Evolutionary conservation across 2,113 vertebrate species (phyloP), one percentile per base, ranked within the genome.

Genomic region (Tretioscincus oriximinensis): DNA sequence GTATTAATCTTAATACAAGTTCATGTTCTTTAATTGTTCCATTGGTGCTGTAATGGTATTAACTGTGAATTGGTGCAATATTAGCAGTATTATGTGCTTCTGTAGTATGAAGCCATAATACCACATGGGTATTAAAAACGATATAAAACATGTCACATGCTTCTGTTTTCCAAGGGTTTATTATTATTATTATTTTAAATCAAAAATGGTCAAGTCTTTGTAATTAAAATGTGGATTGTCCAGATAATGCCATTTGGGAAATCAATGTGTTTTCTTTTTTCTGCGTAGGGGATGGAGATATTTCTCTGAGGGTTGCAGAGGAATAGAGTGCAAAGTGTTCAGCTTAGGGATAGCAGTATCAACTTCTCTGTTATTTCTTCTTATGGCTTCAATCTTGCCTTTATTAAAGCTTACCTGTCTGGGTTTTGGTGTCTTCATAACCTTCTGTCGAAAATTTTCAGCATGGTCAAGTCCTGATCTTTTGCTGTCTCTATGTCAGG

Each of bases 1-100:
- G 86, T 93, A 95, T 96, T 95, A 94, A 96, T 95, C 94, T 94
- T 93, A 91, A 91, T 90, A 91, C 90, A 84, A 92, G 90, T 93
- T 92, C 92, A 86, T 88, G 88, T 88, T 84, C 87, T 49, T 64
- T 90, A 93, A 92, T 89, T 91, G 93, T 90, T 94, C 91, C 92
- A 94, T 93, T 95, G 92, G 92, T 87, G 81, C 88, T 93, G 84
- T 95, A 93, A 95, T 93, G 89, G 84, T 87, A 93, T 95, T 94
- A 94, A 88, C 86, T 92, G 84, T 91, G 92, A 94, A 93, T 92
- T 86, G 91, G 84, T 90, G 85, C 91, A 94, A 95, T 94, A 95
- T 94, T 94, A 94, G 93, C 89, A 85, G 90, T 89, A 90, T 93
- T 89, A 90, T 81, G 85, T 83, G 87, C 81, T 91, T 92, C 84